Conservation (phyloP, 1,140 invertebrate species). For the Thereuonema tuberculata region DNA sequence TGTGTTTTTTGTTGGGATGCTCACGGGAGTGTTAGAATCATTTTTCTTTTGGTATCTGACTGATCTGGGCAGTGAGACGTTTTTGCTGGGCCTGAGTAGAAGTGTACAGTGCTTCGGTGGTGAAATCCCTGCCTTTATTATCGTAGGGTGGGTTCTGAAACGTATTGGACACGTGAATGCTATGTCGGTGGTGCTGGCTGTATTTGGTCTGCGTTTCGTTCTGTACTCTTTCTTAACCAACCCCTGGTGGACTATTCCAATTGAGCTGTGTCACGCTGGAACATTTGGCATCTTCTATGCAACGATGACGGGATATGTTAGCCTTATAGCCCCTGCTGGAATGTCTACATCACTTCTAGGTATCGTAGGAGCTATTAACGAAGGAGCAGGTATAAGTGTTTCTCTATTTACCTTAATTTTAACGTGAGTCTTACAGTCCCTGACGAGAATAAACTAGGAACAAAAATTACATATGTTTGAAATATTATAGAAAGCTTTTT, state of each 20-base stretch:
- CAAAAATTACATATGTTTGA: too few species aligned
- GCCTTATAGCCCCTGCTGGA: constrained; percentile 62
- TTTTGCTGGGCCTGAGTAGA: constrained; percentile 61
- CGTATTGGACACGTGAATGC: constrained; percentile 66
- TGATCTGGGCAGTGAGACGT: too few species aligned
- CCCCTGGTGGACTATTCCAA: constrained; percentile 64
- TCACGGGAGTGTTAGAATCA: too few species aligned
- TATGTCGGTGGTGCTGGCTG: constrained; percentile 64
- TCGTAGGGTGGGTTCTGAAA: constrained; percentile 45
- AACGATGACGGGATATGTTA: constrained; percentile 74
- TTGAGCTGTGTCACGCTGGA: constrained; percentile 72
- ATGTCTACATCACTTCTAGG: constrained; percentile 60
- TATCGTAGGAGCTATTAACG: constrained; percentile 66
- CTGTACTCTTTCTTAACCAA: constrained; percentile 64
- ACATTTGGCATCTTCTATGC: constrained; percentile 80
- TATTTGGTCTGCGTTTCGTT: constrained; percentile 58
- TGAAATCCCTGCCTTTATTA: constrained; percentile 78
- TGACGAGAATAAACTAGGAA: too few species aligned
- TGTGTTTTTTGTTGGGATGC: too few species aligned
- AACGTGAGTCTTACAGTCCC: too few species aligned
- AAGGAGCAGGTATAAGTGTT: constrained; percentile 68
- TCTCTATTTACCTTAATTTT: too few species aligned
- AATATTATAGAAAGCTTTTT: too few species aligned
- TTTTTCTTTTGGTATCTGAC: too few species aligned
- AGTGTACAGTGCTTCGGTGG: constrained; percentile 68